A percentile compares a stretch with the other conserved stretches of the same genome.
Conservation (phyloP, 2,888 invertebrate genomes). For the Vanessa cardui region DNA sequence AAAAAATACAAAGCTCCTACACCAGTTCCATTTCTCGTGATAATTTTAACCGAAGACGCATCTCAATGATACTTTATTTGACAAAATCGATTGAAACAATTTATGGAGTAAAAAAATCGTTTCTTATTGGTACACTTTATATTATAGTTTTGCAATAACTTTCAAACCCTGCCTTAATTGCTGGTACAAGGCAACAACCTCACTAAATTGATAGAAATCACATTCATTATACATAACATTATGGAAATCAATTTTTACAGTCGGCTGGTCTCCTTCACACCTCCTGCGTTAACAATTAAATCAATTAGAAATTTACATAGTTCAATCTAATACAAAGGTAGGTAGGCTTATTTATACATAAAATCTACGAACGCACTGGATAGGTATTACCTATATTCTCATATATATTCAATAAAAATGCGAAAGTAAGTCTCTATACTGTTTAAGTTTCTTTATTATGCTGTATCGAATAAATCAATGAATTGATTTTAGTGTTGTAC, state of each 20-base stretch:
- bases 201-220: slow-evolving; percentile 31
- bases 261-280: slow-evolving; percentile 29
- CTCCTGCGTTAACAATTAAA: slow-evolving; percentile 28
- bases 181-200: slow-evolving; percentile 20
- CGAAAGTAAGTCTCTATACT: too few species aligned
- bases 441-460: too few species aligned
- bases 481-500: too few species aligned
- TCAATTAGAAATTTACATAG: slow-evolving; percentile 32
- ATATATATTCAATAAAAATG: too few species aligned
- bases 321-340: slow-evolving; percentile 10
- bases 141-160: background rate
- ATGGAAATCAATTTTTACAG: slow-evolving; percentile 32
- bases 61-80: too few species aligned
- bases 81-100: too few species aligned
- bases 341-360: background rate
- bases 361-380: background rate
- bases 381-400: too few species aligned
- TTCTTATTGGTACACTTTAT: background rate
- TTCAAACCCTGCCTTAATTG: background rate
- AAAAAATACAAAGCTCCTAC: too few species aligned
- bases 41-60: too few species aligned
- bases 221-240: slow-evolving; percentile 22
- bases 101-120: too few species aligned
- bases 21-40: too few species aligned
- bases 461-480: too few species aligned